Percentiles rank a stretch among this genome's conserved stretches.
Evolutionary conservation across 2,797 vertebrate species (phyloP).

Genomic region (Phalanger gymnotis): DNA sequence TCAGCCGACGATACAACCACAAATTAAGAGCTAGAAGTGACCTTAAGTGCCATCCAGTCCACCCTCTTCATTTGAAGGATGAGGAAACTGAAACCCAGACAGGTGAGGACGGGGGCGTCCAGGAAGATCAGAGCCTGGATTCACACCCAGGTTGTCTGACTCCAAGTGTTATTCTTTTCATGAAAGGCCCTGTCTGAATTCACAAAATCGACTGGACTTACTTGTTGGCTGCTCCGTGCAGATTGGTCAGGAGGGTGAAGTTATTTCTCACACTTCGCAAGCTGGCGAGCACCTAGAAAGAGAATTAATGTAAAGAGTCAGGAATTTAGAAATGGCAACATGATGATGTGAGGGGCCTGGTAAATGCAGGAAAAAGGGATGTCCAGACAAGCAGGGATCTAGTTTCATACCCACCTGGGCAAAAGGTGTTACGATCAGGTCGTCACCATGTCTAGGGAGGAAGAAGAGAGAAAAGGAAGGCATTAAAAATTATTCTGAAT

Average conservation of each 20-base stretch:
- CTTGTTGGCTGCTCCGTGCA: constrained; percentile 93
- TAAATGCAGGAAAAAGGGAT: neutral
- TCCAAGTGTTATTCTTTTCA: neutral
- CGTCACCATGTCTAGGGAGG: constrained; percentile 91
- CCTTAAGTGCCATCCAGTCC: no score
- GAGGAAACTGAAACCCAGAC: neutral
- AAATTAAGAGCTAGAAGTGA: neutral
- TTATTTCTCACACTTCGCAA: constrained; percentile 96
- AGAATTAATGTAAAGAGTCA: constrained; percentile 36
- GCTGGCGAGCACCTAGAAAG: constrained; percentile 93
- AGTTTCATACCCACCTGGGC: constrained; percentile 90
- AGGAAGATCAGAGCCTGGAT: neutral
- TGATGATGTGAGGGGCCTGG: neutral
- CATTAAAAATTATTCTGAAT: constrained; percentile 27
- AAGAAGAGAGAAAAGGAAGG: constrained; percentile 54
- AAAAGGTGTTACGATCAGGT: constrained; percentile 97
- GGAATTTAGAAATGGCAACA: neutral
- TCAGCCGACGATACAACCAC: neutral
- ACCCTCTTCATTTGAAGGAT: neutral
- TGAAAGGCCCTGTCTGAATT: neutral
- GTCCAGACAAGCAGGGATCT: neutral
- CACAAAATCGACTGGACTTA: constrained; percentile 81
- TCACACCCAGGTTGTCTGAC: neutral
- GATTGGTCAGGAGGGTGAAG: constrained; percentile 94
- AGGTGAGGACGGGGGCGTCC: neutral